A percentile compares a stretch with the other conserved stretches of the same genome.
These are phyloP conservation scores for Scleropages formosus DNA, from an alignment of 2,797 vertebrate species.

Conservation along the genomic window DNA sequence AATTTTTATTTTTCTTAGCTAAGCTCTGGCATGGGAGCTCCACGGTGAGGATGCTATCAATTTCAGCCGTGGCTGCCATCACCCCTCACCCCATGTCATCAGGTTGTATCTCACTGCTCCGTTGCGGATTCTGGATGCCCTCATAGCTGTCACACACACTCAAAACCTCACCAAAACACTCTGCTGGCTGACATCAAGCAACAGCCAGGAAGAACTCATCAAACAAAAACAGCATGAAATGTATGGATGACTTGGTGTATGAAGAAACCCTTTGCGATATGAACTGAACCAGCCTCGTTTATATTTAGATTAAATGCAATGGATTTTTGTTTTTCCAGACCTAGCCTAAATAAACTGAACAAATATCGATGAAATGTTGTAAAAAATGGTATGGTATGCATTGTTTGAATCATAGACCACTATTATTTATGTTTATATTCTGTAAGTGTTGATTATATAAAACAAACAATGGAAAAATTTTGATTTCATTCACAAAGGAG, in stretches of 20 bases:
- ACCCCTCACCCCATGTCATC: conserved; percentile 27
- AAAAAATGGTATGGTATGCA: too few relatives aligned
- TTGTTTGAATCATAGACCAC: too few relatives aligned
- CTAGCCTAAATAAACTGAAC: too few relatives aligned
- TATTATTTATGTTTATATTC: too few relatives aligned
- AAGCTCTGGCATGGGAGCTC: not conserved
- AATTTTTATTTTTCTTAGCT: conserved; percentile 7
- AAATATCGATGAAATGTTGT: too few relatives aligned
- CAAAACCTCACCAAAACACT: conserved; percentile 27
- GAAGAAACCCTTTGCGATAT: conserved; percentile 1
- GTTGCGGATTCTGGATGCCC: conserved; percentile 16
- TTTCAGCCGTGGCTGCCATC: not conserved
- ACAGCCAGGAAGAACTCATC: conserved; percentile 2
- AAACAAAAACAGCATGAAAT: conserved; percentile 32
- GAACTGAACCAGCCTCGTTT: not conserved
- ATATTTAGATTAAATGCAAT: too few relatives aligned
- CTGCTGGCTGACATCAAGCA: conserved; percentile 31
- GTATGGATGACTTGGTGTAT: not conserved
- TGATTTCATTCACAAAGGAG: too few relatives aligned
- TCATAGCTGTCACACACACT: not conserved
- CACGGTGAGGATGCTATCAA: not conserved
- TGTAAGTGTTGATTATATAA: not conserved
- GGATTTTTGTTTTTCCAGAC: too few relatives aligned
- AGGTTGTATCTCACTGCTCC: conserved; percentile 27
- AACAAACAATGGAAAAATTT: not conserved